These are phyloP conservation scores for Salticus scenicus DNA, from an alignment of 2,888 invertebrate genomes.

Conservation along the genomic window DNA sequence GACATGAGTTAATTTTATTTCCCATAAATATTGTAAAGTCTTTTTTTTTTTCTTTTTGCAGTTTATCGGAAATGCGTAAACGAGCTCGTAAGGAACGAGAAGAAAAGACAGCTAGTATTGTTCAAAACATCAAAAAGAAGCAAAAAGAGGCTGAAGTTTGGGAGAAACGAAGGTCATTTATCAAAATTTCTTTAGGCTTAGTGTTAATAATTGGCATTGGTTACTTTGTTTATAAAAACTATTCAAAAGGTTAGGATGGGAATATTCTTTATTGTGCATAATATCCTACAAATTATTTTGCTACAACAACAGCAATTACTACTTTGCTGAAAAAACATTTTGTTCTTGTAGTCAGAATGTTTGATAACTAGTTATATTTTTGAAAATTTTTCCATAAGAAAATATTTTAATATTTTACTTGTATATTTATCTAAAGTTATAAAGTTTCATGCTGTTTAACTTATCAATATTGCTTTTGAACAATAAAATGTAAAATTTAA, in stretches of 20 bases:
- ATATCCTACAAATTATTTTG: slow-evolving; percentile 48
- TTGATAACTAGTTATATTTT: slow-evolving; percentile 27
- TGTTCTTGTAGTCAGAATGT: slow-evolving; percentile 26
- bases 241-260: slow-evolving; percentile 59
- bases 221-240: slow-evolving; percentile 70
- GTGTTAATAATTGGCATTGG: slow-evolving; percentile 71
- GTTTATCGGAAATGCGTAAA: slow-evolving; percentile 70
- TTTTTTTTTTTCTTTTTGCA: slow-evolving; percentile 42
- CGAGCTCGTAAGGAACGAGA: slow-evolving; percentile 69
- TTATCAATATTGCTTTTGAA: slow-evolving; percentile 32
- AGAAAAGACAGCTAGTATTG: slow-evolving; percentile 66
- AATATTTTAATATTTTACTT: background rate
- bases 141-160: slow-evolving; percentile 71
- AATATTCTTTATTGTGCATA: background rate
- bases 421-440: slow-evolving; percentile 10
- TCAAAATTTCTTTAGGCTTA: slow-evolving; percentile 71
- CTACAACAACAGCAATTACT: slow-evolving; percentile 33
- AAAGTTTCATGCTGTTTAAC: slow-evolving; percentile 1
- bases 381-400: background rate
- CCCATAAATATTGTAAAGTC: no score
- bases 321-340: slow-evolving; percentile 18
- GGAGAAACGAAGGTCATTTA: slow-evolving; percentile 70
- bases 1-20: no score
- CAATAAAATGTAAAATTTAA: slow-evolving; percentile 34
- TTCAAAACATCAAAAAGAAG: slow-evolving; percentile 70